Evolutionary conservation across 2,888 invertebrate species (phyloP).

Genomic region (Merodon equestris): DNA sequence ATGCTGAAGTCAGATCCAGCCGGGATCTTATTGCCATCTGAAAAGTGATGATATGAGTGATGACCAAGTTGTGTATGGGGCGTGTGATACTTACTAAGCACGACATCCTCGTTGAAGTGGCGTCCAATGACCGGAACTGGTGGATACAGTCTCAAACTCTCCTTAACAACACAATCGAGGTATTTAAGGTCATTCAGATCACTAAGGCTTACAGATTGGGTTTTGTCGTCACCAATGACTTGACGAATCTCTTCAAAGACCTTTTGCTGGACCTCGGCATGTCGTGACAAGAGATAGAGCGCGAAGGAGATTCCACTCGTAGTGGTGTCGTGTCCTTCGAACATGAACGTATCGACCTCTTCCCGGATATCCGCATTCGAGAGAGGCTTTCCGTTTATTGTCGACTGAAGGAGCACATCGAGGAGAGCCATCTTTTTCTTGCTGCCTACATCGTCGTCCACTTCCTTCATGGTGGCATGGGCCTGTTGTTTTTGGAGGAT

Average conservation of each 20-base stretch:
- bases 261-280: slow-evolving; percentile 73
- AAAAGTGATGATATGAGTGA: slow-evolving; percentile 17
- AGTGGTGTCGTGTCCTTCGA: slow-evolving; percentile 80
- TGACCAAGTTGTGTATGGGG: no score
- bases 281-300: slow-evolving; percentile 73
- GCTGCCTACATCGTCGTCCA: slow-evolving; percentile 77
- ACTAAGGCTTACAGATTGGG: slow-evolving; percentile 67
- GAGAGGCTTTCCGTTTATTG: slow-evolving; percentile 81
- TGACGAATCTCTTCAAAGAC: slow-evolving; percentile 73
- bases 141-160: slow-evolving; percentile 83
- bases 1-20: slow-evolving; percentile 72
- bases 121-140: slow-evolving; percentile 83
- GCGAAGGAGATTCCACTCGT: slow-evolving; percentile 75
- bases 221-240: slow-evolving; percentile 72
- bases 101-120: slow-evolving; percentile 79
- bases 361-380: slow-evolving; percentile 82
- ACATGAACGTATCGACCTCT: slow-evolving; percentile 88
- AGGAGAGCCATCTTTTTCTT: slow-evolving; percentile 84
- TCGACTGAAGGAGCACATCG: slow-evolving; percentile 83
- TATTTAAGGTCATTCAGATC: slow-evolving; percentile 75
- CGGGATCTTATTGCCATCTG: slow-evolving; percentile 74
- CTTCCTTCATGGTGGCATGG: slow-evolving; percentile 52
- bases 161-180: slow-evolving; percentile 84
- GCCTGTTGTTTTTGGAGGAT: slow-evolving; percentile 66
- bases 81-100: slow-evolving; percentile 78